Conservation (phyloP, 2,797 vertebrate species). For the Diplodus sargus region DNA sequence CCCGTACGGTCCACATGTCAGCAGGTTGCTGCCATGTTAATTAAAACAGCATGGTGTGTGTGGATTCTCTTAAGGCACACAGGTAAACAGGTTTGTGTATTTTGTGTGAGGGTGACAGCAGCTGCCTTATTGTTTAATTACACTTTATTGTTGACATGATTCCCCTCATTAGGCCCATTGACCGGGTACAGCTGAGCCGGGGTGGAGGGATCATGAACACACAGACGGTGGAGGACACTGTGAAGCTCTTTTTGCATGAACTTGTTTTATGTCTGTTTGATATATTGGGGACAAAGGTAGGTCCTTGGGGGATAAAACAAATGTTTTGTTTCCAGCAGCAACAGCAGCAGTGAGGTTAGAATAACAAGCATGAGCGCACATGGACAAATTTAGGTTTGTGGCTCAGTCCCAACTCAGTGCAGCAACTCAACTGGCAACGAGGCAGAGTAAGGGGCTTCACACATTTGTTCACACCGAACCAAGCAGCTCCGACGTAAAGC, state of each 20-base stretch:
- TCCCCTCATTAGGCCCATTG: conserved; percentile 35
- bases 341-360: conserved; percentile 31
- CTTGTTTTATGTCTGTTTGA: conserved; percentile 21
- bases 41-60: conserved; percentile 25
- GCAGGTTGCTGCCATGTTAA: conserved; percentile 20
- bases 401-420: background rate
- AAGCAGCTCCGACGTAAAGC: too few species aligned
- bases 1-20: conserved; percentile 1
- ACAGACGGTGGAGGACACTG: background rate
- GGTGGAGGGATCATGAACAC: background rate
- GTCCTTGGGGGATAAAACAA: conserved; percentile 23
- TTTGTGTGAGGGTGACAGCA: conserved; percentile 12
- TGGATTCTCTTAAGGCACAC: conserved; percentile 2
- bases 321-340: conserved; percentile 28
- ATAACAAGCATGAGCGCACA: conserved; percentile 21
- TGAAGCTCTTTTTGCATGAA: background rate
- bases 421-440: background rate
- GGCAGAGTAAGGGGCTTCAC: background rate
- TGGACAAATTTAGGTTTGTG: background rate
- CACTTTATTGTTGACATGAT: conserved; percentile 31
- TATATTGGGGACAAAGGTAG: conserved; percentile 6
- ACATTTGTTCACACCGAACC: too few species aligned
- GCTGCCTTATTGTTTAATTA: conserved; percentile 43
- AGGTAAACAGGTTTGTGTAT: conserved; percentile 12
- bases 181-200: background rate